A percentile compares a stretch with the other conserved stretches of the same genome.
Evolutionary conservation across 2,888 invertebrate genomes (phyloP).

Genomic region (Erpobdella octoculata): DNA sequence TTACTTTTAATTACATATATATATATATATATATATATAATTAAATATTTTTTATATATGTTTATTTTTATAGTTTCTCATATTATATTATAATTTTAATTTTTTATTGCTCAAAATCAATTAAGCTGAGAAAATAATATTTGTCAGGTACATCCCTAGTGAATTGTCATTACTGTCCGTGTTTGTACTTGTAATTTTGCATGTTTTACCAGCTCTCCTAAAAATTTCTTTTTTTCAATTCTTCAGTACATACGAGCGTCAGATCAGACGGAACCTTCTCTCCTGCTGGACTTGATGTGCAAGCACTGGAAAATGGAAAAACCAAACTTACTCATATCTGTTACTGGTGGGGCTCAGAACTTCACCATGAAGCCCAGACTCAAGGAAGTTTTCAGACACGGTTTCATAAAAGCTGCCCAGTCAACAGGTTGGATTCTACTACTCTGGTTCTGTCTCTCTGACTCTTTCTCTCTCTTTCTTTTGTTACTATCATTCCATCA

Average conservation of each 20-base stretch:
- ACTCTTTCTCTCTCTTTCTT: too few species aligned
- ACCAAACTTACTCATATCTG: slow-evolving; percentile 52
- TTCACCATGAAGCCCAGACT: slow-evolving; percentile 48
- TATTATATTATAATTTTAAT: neutral
- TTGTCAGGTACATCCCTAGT: too few species aligned
- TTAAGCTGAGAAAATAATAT: neutral
- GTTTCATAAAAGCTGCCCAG: slow-evolving; percentile 51
- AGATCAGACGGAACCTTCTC: slow-evolving; percentile 43
- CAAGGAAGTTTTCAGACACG: slow-evolving; percentile 44
- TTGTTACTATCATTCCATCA: too few species aligned
- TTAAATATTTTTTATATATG: too few species aligned
- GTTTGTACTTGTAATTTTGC: too few species aligned
- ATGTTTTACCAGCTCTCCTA: neutral
- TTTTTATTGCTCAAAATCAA: neutral
- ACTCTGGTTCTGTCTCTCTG: too few species aligned
- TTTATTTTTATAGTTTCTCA: too few species aligned
- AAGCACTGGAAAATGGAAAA: slow-evolving; percentile 47
- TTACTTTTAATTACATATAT: too few species aligned
- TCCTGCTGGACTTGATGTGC: slow-evolving; percentile 46
- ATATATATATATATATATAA: too few species aligned
- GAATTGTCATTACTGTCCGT: too few species aligned
- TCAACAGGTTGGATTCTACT: slow-evolving; percentile 51
- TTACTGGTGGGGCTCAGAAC: slow-evolving; percentile 53
- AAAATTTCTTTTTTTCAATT: neutral
- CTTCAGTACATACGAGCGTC: slow-evolving; percentile 49